These are phyloP conservation scores for Eonycteris spelaea DNA, from an alignment of 2,113 vertebrate species.

Conservation along the genomic window DNA sequence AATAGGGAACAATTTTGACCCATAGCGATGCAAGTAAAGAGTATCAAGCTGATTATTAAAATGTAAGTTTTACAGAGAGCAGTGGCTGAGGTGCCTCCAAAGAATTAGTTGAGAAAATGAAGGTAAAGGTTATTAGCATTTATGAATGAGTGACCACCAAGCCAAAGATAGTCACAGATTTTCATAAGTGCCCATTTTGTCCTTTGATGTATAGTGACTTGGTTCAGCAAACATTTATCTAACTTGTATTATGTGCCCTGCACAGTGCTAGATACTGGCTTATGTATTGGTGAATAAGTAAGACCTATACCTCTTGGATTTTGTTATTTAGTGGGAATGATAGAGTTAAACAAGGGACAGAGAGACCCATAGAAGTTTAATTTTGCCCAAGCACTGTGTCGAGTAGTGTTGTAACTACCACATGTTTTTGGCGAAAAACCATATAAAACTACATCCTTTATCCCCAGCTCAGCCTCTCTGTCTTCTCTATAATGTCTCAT, in stretches of 20 bases:
- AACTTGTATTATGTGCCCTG: background rate
- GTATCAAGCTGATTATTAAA: background rate
- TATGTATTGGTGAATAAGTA: background rate
- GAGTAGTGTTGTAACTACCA: background rate
- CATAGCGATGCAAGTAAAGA: background rate
- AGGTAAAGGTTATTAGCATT: background rate
- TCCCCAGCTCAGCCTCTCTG: background rate
- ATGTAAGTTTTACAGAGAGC: background rate
- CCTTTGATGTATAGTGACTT: background rate
- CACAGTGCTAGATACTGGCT: background rate
- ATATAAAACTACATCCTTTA: background rate
- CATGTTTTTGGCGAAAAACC: background rate
- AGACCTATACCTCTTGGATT: background rate
- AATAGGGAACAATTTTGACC: background rate
- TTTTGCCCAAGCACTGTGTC: background rate
- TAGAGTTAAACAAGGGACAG: background rate
- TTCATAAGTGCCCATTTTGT: background rate
- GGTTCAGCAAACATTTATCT: background rate
- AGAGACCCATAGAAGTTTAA: background rate
- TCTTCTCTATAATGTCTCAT: background rate
- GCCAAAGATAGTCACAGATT: background rate
- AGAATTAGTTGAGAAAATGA: background rate
- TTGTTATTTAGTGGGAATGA: background rate
- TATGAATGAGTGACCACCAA: background rate
- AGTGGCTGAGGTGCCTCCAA: background rate